Evolutionary conservation across 2,797 vertebrate genomes (phyloP), one percentile per base, ranked within the genome.

Genomic region (Fratercula arctica): DNA sequence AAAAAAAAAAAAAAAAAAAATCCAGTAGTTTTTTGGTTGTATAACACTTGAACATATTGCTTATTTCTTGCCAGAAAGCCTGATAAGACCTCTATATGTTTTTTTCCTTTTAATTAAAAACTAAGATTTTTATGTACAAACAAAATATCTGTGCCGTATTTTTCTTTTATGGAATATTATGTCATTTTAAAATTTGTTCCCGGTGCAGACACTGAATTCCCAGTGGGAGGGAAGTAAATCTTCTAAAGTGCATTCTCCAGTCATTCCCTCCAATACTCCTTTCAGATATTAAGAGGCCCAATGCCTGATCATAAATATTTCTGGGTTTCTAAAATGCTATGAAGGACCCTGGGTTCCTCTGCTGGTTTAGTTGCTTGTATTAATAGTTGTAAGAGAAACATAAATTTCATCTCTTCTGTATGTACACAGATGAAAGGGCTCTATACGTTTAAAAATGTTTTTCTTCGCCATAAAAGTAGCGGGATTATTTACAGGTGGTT

Each of bases 91-190:
- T 60, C 70, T 70, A 16, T 83, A 61, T 94, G 95, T 83, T 96
- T 89, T 96, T 89, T 90, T 87, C 33, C 89, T 95, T 95, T 96
- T 97, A 97, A 97, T 96, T 96, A 96, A 96, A 96, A 96, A 29
- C 3, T 2, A 14, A 77, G 51, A 39, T 87, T 97, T 96, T 92
- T 92, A 89, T 90, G 86, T 76, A 70, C 60, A 53, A 81, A 81
- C 57, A 24, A 83, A 85, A 72, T 69, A 72, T 8, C 2, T 26
- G 33, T 35, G 73, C 89, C 50, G 8, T 95, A 95, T 92, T 96
- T 96, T 87, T 96, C 70, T 91, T 92, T 95, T 85, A 95, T 93
- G 92, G 93, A 93, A 73, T 85, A 87, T 92, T 89, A 83, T 92
- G 93, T 96, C 89, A 85, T 17, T 89, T 73, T 28, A 77, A 92